Evolutionary conservation across 2,888 invertebrate genomes (phyloP).

Genomic region (Nudaria mundana): DNA sequence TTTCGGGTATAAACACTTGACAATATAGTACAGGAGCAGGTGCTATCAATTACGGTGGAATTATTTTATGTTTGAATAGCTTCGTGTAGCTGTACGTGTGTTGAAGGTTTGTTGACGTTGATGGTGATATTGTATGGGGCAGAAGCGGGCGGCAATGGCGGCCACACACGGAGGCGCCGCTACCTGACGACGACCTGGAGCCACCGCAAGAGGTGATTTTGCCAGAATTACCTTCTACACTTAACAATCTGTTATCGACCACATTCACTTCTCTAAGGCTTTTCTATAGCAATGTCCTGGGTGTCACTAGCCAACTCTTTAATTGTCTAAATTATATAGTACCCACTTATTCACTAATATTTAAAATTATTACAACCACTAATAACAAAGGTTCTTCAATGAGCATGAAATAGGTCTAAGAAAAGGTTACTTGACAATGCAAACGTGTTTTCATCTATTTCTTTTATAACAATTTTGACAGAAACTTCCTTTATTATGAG

Average conservation of each 20-base stretch:
- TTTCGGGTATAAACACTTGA: no score
- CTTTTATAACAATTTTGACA: slow-evolving; percentile 17
- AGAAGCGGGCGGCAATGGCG: slow-evolving; percentile 77
- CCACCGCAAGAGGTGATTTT: slow-evolving; percentile 79
- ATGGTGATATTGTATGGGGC: slow-evolving; percentile 66
- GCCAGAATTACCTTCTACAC: slow-evolving; percentile 79
- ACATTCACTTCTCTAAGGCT: slow-evolving; percentile 68
- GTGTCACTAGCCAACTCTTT: slow-evolving; percentile 63
- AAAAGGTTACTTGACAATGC: no score
- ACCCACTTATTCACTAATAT: no score
- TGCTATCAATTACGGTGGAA: no score
- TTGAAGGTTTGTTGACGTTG: slow-evolving; percentile 46
- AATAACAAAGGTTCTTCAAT: slow-evolving; percentile 13
- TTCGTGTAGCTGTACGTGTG: slow-evolving; percentile 36
- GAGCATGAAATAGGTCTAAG: slow-evolving; percentile 15
- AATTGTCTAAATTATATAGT: no score
- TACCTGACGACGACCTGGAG: slow-evolving; percentile 70
- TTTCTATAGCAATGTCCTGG: slow-evolving; percentile 60
- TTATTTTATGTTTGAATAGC: no score
- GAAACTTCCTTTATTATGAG: slow-evolving; percentile 19
- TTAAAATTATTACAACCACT: slow-evolving; percentile 15
- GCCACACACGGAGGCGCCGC: slow-evolving; percentile 59
- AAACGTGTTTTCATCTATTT: slow-evolving; percentile 23
- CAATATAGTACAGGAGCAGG: no score
- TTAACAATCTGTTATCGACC: slow-evolving; percentile 52